phyloP scores from a whole-genome alignment of 2,797 vertebrate genomes.

The Coregonus sp. region DNA sequence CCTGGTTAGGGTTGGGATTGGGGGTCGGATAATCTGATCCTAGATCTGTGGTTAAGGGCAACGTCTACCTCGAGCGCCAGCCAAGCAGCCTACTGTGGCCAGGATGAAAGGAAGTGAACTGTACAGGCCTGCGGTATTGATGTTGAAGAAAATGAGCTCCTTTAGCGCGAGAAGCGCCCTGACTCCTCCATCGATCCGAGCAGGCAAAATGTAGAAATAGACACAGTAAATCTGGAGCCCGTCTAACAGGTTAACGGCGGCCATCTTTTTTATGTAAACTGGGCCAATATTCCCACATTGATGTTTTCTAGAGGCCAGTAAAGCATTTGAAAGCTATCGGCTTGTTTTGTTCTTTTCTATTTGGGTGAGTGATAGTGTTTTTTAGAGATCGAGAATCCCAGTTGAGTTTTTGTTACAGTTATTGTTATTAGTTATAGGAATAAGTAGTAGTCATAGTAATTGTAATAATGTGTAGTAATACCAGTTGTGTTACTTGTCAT shows the following conservation, averaged over 20 bases:
- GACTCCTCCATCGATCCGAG: constrained; percentile 72
- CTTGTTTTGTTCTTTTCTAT: constrained; percentile 66
- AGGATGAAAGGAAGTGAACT: constrained; percentile 67
- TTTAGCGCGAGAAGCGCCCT: constrained; percentile 50
- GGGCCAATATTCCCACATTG: constrained; percentile 67
- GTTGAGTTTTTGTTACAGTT: constrained; percentile 47
- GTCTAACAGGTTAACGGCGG: constrained; percentile 74
- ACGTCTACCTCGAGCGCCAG: constrained; percentile 53
- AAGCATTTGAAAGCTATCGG: constrained; percentile 70
- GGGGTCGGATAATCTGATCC: constrained; percentile 53
- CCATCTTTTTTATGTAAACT: constrained; percentile 71
- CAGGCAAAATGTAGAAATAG: constrained; percentile 76
- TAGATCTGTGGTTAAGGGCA: constrained; percentile 25
- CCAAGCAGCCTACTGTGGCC: constrained; percentile 51
- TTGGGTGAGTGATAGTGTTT: constrained; percentile 63
- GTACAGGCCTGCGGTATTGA: constrained; percentile 69
- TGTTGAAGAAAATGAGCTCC: constrained; percentile 73
- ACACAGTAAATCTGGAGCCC: constrained; percentile 75
- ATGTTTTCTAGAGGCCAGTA: constrained; percentile 72
- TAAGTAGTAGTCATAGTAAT: constrained; percentile 30
- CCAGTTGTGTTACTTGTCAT: neutral
- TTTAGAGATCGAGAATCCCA: constrained; percentile 65
- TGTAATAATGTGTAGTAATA: neutral
- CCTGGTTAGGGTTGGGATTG: constrained; percentile 45
- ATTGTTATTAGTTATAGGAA: constrained; percentile 27